These are phyloP conservation scores for Clarias fuscus DNA, from an alignment of 2,797 vertebrate genomes.

Conservation along the genomic window DNA sequence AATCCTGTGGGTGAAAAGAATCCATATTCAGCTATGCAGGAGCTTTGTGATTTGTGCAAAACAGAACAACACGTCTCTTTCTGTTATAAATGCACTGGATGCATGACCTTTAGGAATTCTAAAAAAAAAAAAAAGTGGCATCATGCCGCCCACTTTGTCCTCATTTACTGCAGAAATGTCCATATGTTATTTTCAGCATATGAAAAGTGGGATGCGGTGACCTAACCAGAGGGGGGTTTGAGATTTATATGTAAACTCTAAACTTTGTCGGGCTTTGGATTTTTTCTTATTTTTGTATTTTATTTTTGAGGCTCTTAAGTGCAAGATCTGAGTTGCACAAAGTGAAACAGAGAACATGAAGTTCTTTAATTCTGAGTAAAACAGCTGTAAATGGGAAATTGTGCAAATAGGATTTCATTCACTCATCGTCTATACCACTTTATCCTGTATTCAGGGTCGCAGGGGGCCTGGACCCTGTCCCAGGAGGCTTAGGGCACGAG, in stretches of 20 bases:
- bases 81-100: slow-evolving; percentile 39
- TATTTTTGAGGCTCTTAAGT: not conserved
- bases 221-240: slow-evolving; percentile 36
- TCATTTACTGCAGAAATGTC: slow-evolving; percentile 28
- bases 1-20: not conserved
- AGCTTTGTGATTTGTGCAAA: slow-evolving; percentile 34
- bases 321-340: not conserved
- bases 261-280: not conserved
- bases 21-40: slow-evolving; percentile 14
- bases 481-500: too few species aligned
- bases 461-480: too few species aligned
- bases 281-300: slow-evolving; percentile 1
- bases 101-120: slow-evolving; percentile 34
- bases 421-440: too few species aligned
- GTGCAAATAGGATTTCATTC: not conserved
- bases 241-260: slow-evolving; percentile 29
- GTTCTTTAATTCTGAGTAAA: not conserved
- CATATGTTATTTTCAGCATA: slow-evolving; percentile 37
- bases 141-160: slow-evolving; percentile 33
- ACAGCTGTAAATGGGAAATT: not conserved
- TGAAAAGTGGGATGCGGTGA: slow-evolving; percentile 26
- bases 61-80: slow-evolving; percentile 10
- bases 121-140: not conserved
- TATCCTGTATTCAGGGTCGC: too few species aligned
- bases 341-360: not conserved